Evolutionary conservation across 2,888 invertebrate genomes (phyloP).

Genomic region (Drosophila demipolita): DNA sequence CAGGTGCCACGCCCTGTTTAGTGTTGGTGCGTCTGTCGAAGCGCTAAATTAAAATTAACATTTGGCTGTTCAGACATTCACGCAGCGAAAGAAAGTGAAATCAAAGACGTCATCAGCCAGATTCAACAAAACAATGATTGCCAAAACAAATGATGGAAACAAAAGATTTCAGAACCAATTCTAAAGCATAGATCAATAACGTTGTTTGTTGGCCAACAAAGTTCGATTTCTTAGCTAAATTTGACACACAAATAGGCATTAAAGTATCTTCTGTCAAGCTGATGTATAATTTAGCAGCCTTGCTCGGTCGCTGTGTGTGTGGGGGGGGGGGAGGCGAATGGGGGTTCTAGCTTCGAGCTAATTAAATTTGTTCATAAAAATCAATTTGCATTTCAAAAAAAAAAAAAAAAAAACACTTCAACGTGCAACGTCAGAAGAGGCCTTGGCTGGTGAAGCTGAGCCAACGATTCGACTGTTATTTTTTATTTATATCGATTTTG

Average conservation of each 20-base stretch:
- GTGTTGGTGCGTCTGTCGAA: slow-evolving; percentile 34
- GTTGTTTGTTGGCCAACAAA: background rate
- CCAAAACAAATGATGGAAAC: background rate
- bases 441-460: slow-evolving; percentile 64
- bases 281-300: slow-evolving; percentile 67
- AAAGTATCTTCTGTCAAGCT: slow-evolving; percentile 22
- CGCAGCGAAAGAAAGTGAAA: slow-evolving; percentile 58
- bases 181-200: background rate
- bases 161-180: slow-evolving; percentile 1
- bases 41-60: slow-evolving; percentile 70
- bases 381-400: slow-evolving; percentile 75
- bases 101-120: slow-evolving; percentile 44
- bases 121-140: no score
- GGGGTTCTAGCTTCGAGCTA: slow-evolving; percentile 79
- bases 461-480: slow-evolving; percentile 53
- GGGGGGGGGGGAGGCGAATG: background rate
- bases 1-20: slow-evolving; percentile 55
- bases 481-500: slow-evolving; percentile 7
- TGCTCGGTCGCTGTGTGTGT: slow-evolving; percentile 10
- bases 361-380: slow-evolving; percentile 81
- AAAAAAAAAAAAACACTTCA: slow-evolving; percentile 10
- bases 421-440: slow-evolving; percentile 78
- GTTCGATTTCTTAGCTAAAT: background rate
- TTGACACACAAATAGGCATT: slow-evolving; percentile 24
- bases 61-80: slow-evolving; percentile 58